These are phyloP conservation scores for Rachycentron canadum DNA, from an alignment of 2,797 vertebrate species.

Conservation along the genomic window DNA sequence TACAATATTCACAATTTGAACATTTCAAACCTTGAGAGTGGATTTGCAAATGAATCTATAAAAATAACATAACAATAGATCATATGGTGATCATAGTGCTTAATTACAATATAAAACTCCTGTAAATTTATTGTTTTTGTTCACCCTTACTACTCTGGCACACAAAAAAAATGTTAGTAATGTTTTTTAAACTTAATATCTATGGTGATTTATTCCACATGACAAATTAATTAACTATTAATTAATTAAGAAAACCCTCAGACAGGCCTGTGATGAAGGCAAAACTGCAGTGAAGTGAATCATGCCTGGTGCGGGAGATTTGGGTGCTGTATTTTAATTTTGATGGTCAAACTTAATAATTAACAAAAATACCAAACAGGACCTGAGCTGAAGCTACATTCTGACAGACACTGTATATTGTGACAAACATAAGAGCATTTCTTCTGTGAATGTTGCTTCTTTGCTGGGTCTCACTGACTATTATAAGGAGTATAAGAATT, in stretches of 20 bases:
- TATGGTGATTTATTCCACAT: not conserved
- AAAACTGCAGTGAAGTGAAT: not conserved
- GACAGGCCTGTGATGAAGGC: not conserved
- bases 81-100: not conserved
- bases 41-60: too few relatives aligned
- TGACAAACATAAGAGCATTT: slow-evolving; percentile 19
- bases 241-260: too few relatives aligned
- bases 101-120: not conserved
- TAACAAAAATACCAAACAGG: not conserved
- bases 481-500: slow-evolving; percentile 49
- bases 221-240: not conserved
- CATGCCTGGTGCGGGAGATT: not conserved
- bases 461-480: slow-evolving; percentile 11
- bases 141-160: not conserved
- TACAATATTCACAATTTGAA: too few relatives aligned
- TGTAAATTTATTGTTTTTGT: not conserved
- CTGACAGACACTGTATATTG: not conserved
- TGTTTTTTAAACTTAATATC: not conserved
- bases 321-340: not conserved
- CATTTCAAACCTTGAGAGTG: too few relatives aligned
- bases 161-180: not conserved
- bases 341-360: not conserved
- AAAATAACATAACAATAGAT: not conserved
- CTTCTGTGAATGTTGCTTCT: slow-evolving; percentile 1
- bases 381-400: not conserved